phyloP scores from a whole-genome alignment of 2,113 vertebrate genomes.

The Tyto alba region DNA sequence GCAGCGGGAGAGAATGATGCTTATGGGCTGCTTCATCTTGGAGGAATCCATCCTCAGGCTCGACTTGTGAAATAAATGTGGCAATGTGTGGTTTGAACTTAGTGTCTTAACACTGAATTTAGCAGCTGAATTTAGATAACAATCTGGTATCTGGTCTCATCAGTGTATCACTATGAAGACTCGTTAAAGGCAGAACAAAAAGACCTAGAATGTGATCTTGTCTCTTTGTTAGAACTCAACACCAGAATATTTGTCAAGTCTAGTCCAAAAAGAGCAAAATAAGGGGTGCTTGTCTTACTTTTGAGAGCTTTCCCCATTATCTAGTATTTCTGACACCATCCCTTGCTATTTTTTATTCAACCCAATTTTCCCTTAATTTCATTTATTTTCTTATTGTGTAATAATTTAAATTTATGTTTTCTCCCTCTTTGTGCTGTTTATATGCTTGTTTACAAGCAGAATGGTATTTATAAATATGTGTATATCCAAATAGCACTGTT shows the following conservation, averaged over 20 bases:
- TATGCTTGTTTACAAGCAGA: neutral
- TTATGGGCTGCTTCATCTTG: conserved; percentile 34
- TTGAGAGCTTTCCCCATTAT: neutral
- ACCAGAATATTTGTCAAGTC: neutral
- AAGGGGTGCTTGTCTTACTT: neutral
- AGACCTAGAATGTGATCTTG: conserved; percentile 40
- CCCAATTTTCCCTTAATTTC: neutral
- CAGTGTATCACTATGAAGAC: conserved; percentile 57
- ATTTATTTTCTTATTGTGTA: neutral
- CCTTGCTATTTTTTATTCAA: neutral
- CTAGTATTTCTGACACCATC: neutral
- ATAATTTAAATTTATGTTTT: neutral
- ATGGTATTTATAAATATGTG: neutral
- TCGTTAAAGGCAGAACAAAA: conserved; percentile 64
- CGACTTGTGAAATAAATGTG: conserved; percentile 61
- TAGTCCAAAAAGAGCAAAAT: conserved; percentile 25
- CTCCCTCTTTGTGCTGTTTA: neutral
- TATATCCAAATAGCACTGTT: neutral
- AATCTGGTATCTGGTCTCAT: conserved; percentile 67
- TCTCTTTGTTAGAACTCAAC: conserved; percentile 34
- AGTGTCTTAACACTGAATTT: conserved; percentile 64
- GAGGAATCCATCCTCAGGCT: conserved; percentile 52
- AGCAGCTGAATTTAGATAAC: conserved; percentile 67
- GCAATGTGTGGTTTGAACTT: conserved; percentile 62
- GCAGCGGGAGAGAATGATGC: conserved; percentile 5